A percentile compares a stretch with the other conserved stretches of the same genome.
These are phyloP conservation scores for Willowsia nigromaculata DNA, from an alignment of 2,888 invertebrate species.

Conservation along the genomic window DNA sequence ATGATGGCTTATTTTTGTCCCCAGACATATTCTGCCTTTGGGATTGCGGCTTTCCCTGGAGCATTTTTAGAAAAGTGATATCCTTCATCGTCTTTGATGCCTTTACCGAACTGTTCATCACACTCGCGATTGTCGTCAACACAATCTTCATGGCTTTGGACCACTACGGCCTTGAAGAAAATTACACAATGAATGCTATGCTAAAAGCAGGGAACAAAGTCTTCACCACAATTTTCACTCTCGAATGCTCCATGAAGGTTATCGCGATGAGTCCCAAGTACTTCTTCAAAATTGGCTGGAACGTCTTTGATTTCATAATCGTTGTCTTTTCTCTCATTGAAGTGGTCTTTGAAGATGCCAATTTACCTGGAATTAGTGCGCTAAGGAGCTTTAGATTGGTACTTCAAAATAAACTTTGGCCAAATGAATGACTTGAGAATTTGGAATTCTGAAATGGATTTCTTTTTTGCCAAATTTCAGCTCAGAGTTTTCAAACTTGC, in stretches of 20 bases:
- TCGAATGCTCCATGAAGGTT: conserved; percentile 23
- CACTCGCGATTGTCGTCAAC: conserved; percentile 98
- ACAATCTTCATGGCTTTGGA: conserved; percentile 94
- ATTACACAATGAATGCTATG: conserved; percentile 86
- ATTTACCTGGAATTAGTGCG: conserved; percentile 76
- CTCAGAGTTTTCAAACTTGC: conserved; percentile 84
- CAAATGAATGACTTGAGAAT: no score
- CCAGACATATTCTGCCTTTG: conserved; percentile 88
- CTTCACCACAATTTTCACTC: not conserved
- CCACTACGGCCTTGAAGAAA: conserved; percentile 91
- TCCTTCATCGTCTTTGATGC: conserved; percentile 97
- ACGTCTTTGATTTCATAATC: conserved; percentile 82
- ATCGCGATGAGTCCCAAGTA: conserved; percentile 98
- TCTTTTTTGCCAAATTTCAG: conserved; percentile 81
- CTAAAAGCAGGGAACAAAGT: conserved; percentile 92
- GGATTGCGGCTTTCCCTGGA: conserved; percentile 97
- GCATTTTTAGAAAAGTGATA: conserved; percentile 93
- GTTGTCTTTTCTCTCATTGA: conserved; percentile 97
- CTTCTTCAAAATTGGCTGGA: conserved; percentile 99
- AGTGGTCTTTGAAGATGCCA: conserved; percentile 79
- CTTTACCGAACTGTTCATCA: conserved; percentile 98
- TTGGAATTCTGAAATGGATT: no score
- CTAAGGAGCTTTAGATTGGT: conserved; percentile 99
- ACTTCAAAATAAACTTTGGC: no score
- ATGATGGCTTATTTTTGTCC: no score